phyloP scores from a whole-genome alignment of 2,797 vertebrate species.

The Australoheros facetus region DNA sequence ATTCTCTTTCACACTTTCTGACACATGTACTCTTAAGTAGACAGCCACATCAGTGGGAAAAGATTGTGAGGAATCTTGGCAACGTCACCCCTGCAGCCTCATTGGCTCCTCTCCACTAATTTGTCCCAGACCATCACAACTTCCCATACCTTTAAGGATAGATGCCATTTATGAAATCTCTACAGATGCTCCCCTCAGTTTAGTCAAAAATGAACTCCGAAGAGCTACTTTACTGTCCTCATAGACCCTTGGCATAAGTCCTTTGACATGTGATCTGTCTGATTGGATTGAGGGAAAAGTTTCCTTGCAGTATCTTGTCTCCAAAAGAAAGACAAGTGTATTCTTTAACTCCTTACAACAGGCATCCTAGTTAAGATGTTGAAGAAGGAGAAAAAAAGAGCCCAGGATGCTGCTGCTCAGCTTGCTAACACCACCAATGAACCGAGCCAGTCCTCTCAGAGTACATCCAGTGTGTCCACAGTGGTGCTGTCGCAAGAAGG shows the following conservation, averaged over 20 bases:
- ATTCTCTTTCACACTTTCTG: conserved; percentile 6
- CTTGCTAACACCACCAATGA: conserved; percentile 37
- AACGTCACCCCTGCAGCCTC: conserved; percentile 24
- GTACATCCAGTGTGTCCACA: neutral
- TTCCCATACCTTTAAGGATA: conserved; percentile 39
- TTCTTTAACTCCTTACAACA: conserved; percentile 80
- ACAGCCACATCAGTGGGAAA: conserved; percentile 29
- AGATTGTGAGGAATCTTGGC: conserved; percentile 55
- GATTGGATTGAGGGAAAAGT: neutral
- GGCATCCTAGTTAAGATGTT: conserved; percentile 90
- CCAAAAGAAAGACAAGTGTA: neutral
- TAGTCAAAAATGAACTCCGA: neutral
- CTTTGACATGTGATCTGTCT: neutral
- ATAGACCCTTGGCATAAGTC: neutral
- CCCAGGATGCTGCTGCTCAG: conserved; percentile 74
- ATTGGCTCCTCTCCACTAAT: conserved; percentile 53
- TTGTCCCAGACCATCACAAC: conserved; percentile 58
- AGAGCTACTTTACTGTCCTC: neutral
- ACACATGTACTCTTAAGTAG: conserved; percentile 20
- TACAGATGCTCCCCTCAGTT: neutral
- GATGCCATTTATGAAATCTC: conserved; percentile 29
- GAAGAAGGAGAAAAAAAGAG: conserved; percentile 89
- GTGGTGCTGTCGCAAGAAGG: conserved; percentile 13
- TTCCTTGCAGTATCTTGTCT: neutral
- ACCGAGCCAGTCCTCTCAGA: conserved; percentile 40